Evolutionary conservation across 2,797 vertebrate genomes (phyloP).

Genomic region (Bradypodion pumilum): DNA sequence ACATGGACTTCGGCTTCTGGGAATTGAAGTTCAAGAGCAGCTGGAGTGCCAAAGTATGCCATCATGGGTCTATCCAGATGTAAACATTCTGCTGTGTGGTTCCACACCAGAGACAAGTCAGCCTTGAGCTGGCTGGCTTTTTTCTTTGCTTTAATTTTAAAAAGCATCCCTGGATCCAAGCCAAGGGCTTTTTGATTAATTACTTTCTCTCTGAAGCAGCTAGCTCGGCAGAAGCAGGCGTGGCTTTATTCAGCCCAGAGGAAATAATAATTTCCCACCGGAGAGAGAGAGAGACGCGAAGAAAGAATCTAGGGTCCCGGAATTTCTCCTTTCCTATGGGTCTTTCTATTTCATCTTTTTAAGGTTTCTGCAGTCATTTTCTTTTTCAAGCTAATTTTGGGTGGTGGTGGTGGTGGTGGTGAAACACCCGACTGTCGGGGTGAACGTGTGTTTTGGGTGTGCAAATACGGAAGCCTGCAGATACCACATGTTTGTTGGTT

Average conservation of each 20-base stretch:
- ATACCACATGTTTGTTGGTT: too few relatives aligned
- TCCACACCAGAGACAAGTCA: background rate
- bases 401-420: too few relatives aligned
- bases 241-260: constrained; percentile 10
- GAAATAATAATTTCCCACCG: background rate
- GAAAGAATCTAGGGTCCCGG: background rate
- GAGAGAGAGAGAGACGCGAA: too few relatives aligned
- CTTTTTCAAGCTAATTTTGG: too few relatives aligned
- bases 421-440: too few relatives aligned
- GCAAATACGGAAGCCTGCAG: too few relatives aligned
- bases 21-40: background rate
- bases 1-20: too few relatives aligned
- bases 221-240: constrained; percentile 19
- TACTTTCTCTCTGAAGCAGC: constrained; percentile 8
- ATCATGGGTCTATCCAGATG: too few relatives aligned
- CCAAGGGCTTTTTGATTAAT: constrained; percentile 46
- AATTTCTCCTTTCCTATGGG: background rate
- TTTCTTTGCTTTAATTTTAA: constrained; percentile 39
- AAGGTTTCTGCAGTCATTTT: too few relatives aligned
- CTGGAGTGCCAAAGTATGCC: background rate
- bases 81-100: accelerated
- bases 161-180: constrained; percentile 32
- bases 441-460: too few relatives aligned
- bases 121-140: background rate
- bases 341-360: background rate